A percentile compares a stretch with the other conserved stretches of the same genome.
These are phyloP conservation scores for Zeugodacus cucurbitae DNA, from an alignment of 1,140 invertebrate species.

Conservation along the genomic window DNA sequence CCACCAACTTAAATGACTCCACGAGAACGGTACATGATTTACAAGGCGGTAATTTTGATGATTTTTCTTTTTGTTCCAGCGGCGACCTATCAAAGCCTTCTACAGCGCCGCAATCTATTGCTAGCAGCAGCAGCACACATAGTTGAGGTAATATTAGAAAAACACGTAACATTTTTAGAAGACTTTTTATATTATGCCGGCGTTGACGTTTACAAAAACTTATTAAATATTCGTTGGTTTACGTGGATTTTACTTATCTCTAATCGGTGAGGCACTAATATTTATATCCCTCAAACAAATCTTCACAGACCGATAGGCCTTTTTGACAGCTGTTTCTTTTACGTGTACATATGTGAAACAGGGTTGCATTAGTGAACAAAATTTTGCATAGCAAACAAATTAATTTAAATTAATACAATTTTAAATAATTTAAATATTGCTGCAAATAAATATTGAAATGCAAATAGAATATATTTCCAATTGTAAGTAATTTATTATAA, in stretches of 20 bases:
- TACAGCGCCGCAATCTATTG: background rate
- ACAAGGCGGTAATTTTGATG: constrained; percentile 75
- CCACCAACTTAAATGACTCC: constrained; percentile 83
- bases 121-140: background rate
- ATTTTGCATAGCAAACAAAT: no score
- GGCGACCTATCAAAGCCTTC: constrained; percentile 37
- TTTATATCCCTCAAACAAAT: background rate
- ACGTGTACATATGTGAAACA: background rate
- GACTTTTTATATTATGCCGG: background rate
- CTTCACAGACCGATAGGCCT: background rate
- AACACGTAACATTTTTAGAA: background rate
- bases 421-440: no score
- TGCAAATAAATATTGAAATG: no score
- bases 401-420: no score
- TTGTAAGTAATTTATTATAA: no score
- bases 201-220: background rate
- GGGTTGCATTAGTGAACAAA: background rate
- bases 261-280: no score
- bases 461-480: no score
- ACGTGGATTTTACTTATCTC: constrained; percentile 27
- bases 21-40: constrained; percentile 82
- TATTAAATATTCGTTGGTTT: background rate
- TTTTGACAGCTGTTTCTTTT: background rate
- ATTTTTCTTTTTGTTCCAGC: constrained; percentile 54
- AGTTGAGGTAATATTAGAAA: background rate